These are phyloP conservation scores for Orchestes rusci DNA, from an alignment of 2,888 invertebrate species.

Conservation along the genomic window DNA sequence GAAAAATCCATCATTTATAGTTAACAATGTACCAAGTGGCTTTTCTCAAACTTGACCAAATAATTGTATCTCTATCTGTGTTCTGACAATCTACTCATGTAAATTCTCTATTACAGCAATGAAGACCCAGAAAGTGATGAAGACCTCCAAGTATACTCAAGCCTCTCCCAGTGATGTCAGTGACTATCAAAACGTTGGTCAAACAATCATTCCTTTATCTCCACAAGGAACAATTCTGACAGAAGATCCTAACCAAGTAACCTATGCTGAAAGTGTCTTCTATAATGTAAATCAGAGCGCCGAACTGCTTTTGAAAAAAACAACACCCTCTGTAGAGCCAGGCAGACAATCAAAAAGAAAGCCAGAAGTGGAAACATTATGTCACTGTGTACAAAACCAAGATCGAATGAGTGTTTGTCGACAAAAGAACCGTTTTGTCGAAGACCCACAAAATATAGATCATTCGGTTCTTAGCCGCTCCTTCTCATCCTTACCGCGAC, in stretches of 20 bases:
- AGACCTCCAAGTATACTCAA: slow-evolving; percentile 42
- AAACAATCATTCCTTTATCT: slow-evolving; percentile 30
- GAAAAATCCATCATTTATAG: too few relatives aligned
- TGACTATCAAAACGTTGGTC: slow-evolving; percentile 37
- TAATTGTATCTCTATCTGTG: too few relatives aligned
- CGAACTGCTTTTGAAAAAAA: slow-evolving; percentile 36
- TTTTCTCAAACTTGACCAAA: too few relatives aligned
- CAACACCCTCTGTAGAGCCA: slow-evolving; percentile 13
- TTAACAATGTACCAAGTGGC: too few relatives aligned
- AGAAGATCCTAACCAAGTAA: slow-evolving; percentile 29
- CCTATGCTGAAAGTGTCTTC: slow-evolving; percentile 27
- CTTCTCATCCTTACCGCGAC: slow-evolving; percentile 37
- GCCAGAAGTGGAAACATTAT: slow-evolving; percentile 38
- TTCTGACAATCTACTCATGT: background rate
- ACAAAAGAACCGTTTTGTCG: slow-evolving; percentile 31
- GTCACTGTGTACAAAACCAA: slow-evolving; percentile 36
- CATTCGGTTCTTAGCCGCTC: slow-evolving; percentile 32
- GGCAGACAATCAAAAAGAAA: slow-evolving; percentile 16
- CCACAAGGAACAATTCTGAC: slow-evolving; percentile 23
- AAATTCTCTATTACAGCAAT: slow-evolving; percentile 14
- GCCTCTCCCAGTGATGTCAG: slow-evolving; percentile 40
- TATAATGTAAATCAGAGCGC: slow-evolving; percentile 33
- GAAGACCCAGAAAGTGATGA: slow-evolving; percentile 35
- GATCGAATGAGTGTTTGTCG: slow-evolving; percentile 29
- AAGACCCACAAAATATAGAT: slow-evolving; percentile 26